Base-by-base conservation (phyloP, 2,888 invertebrate species). In the Hyalella azteca region DNA sequence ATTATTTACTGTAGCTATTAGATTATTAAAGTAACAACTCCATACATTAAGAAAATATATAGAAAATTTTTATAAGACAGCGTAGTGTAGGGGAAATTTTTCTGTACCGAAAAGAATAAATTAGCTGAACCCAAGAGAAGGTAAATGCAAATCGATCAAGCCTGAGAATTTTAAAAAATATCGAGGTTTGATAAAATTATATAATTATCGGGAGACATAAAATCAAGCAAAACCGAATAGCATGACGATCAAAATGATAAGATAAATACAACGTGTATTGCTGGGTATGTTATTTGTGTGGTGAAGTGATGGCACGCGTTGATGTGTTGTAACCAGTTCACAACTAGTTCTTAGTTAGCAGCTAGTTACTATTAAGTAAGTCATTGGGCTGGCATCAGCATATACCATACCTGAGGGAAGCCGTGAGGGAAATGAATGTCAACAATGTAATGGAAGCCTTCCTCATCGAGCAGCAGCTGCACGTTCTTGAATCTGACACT, bases 401-500 rank as follows among this genome's bases (percentile, higher is more conserved):
- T 22, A 9, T 11, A 9, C 32, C 39, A 29, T 15, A 66, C 66
- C 7, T 66, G 66, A 66, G 66, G 66, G 29, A 66, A 66, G 11
- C 66, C 66, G 36, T 66, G 66, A 4, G 66, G 66, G 39, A 66
- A 66, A 9, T 32, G 19, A 36, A 66, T 36, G 66, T 66, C 66
- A 4, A 66, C 66, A 29, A 66, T 32, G 36, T 66, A 66, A 36
- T 66, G 66, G 36, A 66, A 66, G 39, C n/a, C 39, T 9, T 66
- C 66, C 39, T 66, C 66, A 9, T 39, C 36, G 36, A 66, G 66
- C 29, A 66, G 66, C 11, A 66, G 66, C 66, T 66, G 66, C 2
- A 66, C 66, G 39, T n/a, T 36, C 36, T 66, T 66, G 66, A 66
- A 66, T 36, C 66, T 66, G 36, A 66, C 66, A 29, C 29, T 39